Evolutionary conservation across 1,140 invertebrate species (phyloP), one percentile per base, ranked within the genome.

Genomic region (Bombus fervidus): DNA sequence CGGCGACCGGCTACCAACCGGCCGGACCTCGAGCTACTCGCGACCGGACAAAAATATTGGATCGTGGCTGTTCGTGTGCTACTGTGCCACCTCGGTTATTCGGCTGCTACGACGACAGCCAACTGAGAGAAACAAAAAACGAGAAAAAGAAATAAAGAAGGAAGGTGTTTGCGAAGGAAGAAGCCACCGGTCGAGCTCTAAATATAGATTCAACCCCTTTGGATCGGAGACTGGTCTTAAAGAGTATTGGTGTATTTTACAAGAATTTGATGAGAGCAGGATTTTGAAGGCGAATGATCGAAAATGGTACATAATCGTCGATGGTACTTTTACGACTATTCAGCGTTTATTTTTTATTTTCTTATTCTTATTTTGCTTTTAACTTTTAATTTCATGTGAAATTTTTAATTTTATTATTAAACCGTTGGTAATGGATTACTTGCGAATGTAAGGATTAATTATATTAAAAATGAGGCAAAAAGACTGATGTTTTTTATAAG

Each of bases 1-100:
- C 86, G 81, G 87, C 80, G 90, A 85, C 86, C 88, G 73, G 87
- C 90, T 88, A 88, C 89, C 86, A 87, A 88, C 82, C 81, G 74
- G 34, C 47, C 43, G 28, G 62, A 34, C 53, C 71, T 18, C 41
- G 18, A 81, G 68, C 68, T 41, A 41, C 66, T 57, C 34, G 72
- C 75, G 31, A 78, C 75, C 37, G 59, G n/a, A 68, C 82, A 82
- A 83, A 90, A 90, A 90, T 90, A 90, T 90, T 81, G 80, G 68
- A 79, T 25, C 62, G 82, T 59, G 69, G 83, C 82, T 72, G 34
- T 62, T 76, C 81, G 74, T 31, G 77, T 71, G 87, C 89, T 90
- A 90, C 89, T 62, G 89, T 86, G 68, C 83, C 59, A 68, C 47
- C 84, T 34, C 37, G 62, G 22, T 78, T 72, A 81, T 86, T 83